Percentiles rank a stretch among this genome's conserved stretches.
Evolutionary conservation across 2,888 invertebrate species (phyloP).

Genomic region (Doris montereyensis): DNA sequence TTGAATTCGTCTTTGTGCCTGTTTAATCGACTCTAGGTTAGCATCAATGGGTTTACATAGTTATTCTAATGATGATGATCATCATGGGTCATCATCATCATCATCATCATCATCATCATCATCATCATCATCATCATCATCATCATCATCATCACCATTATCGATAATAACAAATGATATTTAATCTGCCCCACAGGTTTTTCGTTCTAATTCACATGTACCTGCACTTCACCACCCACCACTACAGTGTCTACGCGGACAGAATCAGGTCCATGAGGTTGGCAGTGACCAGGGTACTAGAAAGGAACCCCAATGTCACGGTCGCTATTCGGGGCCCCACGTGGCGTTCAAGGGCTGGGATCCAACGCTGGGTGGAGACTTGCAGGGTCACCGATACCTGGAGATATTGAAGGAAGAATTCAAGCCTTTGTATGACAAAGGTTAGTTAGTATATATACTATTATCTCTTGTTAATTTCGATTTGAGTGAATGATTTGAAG

Average conservation of each 20-base stretch:
- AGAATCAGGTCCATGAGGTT: neutral
- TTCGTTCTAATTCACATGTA: slow-evolving; percentile 24
- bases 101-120: neutral
- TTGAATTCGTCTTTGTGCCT: too few species aligned
- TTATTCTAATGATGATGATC: too few species aligned
- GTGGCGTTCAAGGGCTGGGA: slow-evolving; percentile 22
- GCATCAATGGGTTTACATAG: too few species aligned
- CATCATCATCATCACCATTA: neutral
- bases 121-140: neutral
- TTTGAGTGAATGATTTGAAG: too few species aligned
- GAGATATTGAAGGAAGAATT: slow-evolving; percentile 10
- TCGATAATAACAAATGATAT: neutral
- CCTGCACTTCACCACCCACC: slow-evolving; percentile 30
- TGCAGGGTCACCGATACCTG: slow-evolving; percentile 8
- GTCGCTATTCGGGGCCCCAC: slow-evolving; percentile 17
- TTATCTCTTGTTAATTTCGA: too few species aligned
- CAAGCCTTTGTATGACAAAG: slow-evolving; percentile 15
- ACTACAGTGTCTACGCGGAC: slow-evolving; percentile 14
- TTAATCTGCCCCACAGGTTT: neutral
- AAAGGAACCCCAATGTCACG: slow-evolving; percentile 4
- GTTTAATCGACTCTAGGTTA: too few species aligned
- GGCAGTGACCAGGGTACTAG: slow-evolving; percentile 1
- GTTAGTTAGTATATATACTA: too few species aligned
- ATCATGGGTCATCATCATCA: too few species aligned
- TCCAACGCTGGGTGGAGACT: slow-evolving; percentile 18